phyloP scores from a whole-genome alignment of 2,797 vertebrate genomes.

The Tragelaphus oryx region DNA sequence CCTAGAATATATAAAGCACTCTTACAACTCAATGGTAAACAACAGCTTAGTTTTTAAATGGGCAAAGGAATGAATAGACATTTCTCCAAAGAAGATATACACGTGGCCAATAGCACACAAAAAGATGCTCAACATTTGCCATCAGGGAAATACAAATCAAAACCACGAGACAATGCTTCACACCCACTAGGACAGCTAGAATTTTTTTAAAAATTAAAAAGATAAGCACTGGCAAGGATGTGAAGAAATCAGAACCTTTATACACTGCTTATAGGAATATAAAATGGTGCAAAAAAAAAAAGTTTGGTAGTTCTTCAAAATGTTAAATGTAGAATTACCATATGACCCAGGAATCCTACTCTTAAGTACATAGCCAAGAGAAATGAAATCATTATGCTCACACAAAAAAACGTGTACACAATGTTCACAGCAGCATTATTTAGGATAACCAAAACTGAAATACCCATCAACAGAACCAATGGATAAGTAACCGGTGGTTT shows the following conservation, averaged over 20 bases:
- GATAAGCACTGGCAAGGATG: background rate
- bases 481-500: background rate
- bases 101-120: background rate
- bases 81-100: background rate
- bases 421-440: background rate
- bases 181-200: background rate
- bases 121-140: background rate
- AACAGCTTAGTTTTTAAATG: background rate
- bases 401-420: background rate
- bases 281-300: background rate
- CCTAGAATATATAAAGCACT: background rate
- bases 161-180: background rate
- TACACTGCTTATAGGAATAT: background rate
- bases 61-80: background rate
- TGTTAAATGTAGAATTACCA: background rate
- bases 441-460: background rate
- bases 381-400: background rate
- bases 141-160: background rate
- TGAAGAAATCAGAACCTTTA: background rate
- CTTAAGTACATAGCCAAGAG: background rate
- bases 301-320: background rate
- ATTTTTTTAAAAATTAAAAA: background rate
- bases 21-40: background rate
- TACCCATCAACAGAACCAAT: background rate
- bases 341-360: background rate